These are phyloP conservation scores for Caenorhabditis briggsae DNA, from an alignment of 1,140 invertebrate species.

Conservation along the genomic window DNA sequence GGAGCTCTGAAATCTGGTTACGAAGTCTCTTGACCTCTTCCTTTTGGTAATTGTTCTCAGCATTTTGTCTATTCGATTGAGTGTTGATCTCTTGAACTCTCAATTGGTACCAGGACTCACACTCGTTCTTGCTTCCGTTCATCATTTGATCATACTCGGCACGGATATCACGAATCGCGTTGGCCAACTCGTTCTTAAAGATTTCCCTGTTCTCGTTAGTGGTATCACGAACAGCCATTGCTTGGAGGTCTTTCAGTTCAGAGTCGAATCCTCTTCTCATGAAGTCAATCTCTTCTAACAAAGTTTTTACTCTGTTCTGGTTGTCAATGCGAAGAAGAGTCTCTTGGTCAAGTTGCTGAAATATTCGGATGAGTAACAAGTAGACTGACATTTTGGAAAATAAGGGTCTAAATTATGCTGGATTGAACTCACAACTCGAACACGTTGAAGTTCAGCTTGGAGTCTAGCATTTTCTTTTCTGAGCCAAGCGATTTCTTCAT, in stretches of 20 bases:
- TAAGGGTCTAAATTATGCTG: too few relatives aligned
- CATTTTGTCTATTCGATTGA: conserved; percentile 79
- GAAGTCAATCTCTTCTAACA: conserved; percentile 77
- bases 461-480: conserved; percentile 71
- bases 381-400: too few relatives aligned
- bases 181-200: conserved; percentile 80
- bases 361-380: too few relatives aligned
- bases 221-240: conserved; percentile 79
- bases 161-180: conserved; percentile 80
- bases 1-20: conserved; percentile 78
- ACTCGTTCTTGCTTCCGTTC: conserved; percentile 79
- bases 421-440: conserved; percentile 59
- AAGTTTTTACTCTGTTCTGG: conserved; percentile 77
- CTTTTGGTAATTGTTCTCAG: conserved; percentile 79
- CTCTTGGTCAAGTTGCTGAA: conserved; percentile 72
- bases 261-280: conserved; percentile 65
- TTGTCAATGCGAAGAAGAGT: conserved; percentile 77
- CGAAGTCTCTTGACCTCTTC: conserved; percentile 80
- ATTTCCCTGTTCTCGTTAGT: conserved; percentile 80
- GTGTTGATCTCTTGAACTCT: conserved; percentile 80
- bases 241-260: conserved; percentile 79
- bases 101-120: conserved; percentile 78
- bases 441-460: conserved; percentile 69
- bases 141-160: conserved; percentile 79
- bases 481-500: conserved; percentile 68